Percentiles rank a stretch among this genome's conserved stretches.
Conservation (phyloP, 2,797 vertebrate species). For the Sus cebifrons region DNA sequence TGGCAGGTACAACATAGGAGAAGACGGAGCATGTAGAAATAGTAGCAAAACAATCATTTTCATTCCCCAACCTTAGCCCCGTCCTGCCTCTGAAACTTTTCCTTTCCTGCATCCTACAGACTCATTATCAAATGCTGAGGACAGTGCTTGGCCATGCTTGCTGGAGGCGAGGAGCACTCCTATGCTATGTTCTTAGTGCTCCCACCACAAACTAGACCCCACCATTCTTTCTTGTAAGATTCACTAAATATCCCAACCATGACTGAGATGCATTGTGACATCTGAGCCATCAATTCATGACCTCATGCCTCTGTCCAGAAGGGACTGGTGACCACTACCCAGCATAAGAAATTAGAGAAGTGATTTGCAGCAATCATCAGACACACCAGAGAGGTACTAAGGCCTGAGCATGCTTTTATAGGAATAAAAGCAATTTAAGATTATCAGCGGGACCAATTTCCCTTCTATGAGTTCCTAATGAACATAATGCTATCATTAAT, state of each 20-base stretch:
- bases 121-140: not conserved
- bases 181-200: not conserved
- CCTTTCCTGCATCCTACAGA: not conserved
- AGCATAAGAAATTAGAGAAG: slow-evolving; percentile 1
- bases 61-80: not conserved
- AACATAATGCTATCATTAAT: slow-evolving; percentile 26
- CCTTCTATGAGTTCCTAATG: slow-evolving; percentile 4
- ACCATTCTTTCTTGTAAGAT: not conserved
- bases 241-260: not conserved
- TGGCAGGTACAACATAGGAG: not conserved
- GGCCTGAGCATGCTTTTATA: not conserved
- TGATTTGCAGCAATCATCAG: not conserved
- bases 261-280: not conserved
- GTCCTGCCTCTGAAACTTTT: not conserved
- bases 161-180: not conserved
- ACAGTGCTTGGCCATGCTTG: not conserved
- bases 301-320: slow-evolving; percentile 31
- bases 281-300: not conserved
- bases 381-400: not conserved
- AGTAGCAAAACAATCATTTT: not conserved
- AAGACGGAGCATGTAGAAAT: not conserved
- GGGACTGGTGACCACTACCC: not conserved
- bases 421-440: slow-evolving; percentile 55
- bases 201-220: not conserved
- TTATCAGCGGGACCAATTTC: not conserved